These are phyloP conservation scores for Globia sparganii DNA, from an alignment of 2,888 invertebrate species.

Conservation along the genomic window DNA sequence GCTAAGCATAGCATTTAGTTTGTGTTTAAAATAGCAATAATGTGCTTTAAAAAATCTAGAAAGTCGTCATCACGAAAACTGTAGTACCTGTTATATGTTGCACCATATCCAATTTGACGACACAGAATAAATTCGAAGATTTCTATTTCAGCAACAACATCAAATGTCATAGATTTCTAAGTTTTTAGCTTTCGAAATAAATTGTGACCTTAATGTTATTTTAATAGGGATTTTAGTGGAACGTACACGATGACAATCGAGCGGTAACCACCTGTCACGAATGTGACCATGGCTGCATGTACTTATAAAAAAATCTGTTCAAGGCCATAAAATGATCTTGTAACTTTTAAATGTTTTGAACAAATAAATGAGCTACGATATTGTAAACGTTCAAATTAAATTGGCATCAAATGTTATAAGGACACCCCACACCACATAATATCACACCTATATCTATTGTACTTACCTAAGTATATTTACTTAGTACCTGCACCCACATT, in stretches of 20 bases:
- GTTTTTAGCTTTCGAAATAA: conserved; percentile 63
- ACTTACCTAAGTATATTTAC: neutral
- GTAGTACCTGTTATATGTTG: conserved; percentile 42
- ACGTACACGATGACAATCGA: conserved; percentile 46
- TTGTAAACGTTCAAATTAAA: neutral
- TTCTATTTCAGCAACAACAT: conserved; percentile 64
- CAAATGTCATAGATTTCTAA: conserved; percentile 67
- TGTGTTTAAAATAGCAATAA: conserved; percentile 8
- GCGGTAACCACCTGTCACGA: conserved; percentile 62
- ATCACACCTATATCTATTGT: neutral
- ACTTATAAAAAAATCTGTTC: conserved; percentile 26
- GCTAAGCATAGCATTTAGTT: neutral
- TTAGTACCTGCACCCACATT: neutral
- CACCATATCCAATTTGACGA: conserved; percentile 64
- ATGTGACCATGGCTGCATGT: conserved; percentile 29
- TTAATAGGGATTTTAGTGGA: conserved; percentile 60
- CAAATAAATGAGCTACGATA: neutral
- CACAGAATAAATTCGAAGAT: conserved; percentile 59
- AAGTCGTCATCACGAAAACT: conserved; percentile 20
- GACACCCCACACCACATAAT: too few relatives aligned
- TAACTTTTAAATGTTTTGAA: conserved; percentile 6
- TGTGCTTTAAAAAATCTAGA: conserved; percentile 16
- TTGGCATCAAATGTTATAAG: neutral
- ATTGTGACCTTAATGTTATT: conserved; percentile 63
- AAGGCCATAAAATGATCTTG: conserved; percentile 47